Evolutionary conservation across 2,888 invertebrate species (phyloP).

Genomic region (Pterobdella sp.): DNA sequence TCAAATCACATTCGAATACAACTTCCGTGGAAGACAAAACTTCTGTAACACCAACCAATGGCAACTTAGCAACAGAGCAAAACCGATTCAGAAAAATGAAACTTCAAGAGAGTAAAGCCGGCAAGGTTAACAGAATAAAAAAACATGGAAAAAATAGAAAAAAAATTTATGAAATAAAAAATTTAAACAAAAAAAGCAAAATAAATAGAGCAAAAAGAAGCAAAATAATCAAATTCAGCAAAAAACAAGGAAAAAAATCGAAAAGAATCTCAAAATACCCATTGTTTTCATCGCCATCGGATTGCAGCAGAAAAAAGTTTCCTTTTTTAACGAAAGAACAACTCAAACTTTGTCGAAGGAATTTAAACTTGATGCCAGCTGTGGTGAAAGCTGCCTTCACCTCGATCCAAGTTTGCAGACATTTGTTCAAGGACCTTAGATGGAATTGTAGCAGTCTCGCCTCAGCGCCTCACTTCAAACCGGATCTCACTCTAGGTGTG

Average conservation of each 20-base stretch:
- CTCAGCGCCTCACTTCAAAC: slow-evolving; percentile 64
- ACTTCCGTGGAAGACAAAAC: no score
- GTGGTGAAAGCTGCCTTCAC: slow-evolving; percentile 64
- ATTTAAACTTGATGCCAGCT: slow-evolving; percentile 60
- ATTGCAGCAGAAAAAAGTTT: slow-evolving; percentile 27
- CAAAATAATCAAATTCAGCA: background rate
- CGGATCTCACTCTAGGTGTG: slow-evolving; percentile 69
- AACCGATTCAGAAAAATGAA: background rate
- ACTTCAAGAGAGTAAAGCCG: background rate
- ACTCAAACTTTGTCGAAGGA: slow-evolving; percentile 43
- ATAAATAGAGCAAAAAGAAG: background rate
- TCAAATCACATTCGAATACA: no score
- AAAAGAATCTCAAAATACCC: background rate
- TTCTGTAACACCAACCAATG: no score
- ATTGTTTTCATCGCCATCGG: slow-evolving; percentile 31
- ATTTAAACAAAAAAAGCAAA: background rate
- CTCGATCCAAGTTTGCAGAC: slow-evolving; percentile 62
- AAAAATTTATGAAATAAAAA: background rate
- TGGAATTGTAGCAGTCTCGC: slow-evolving; percentile 77
- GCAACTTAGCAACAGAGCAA: no score
- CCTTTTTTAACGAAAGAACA: slow-evolving; percentile 43
- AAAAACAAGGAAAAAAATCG: background rate
- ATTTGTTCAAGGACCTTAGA: slow-evolving; percentile 63
- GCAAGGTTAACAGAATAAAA: background rate
- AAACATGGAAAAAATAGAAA: no score